Conservation (phyloP, 2,888 invertebrate species). For the Alcis repandata region DNA sequence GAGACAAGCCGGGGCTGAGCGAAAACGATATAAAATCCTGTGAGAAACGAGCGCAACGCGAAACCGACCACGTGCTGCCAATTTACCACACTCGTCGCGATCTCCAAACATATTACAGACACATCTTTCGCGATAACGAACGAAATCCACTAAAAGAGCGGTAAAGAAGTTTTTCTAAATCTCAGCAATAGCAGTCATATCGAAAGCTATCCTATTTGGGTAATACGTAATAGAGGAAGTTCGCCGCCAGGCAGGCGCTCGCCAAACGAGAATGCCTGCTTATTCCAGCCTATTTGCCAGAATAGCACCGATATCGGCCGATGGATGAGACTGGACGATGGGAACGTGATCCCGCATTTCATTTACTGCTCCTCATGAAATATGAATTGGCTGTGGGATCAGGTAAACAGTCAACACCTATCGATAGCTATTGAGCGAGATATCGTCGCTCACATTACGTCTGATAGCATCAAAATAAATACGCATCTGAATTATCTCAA, state of each 20-base stretch:
- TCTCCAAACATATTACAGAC: slow-evolving; percentile 25
- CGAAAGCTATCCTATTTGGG: slow-evolving; percentile 71
- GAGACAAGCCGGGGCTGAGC: slow-evolving; percentile 52
- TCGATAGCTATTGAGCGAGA: slow-evolving; percentile 6
- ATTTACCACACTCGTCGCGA: slow-evolving; percentile 41
- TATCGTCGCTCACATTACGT: slow-evolving; percentile 30
- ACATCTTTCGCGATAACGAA: slow-evolving; percentile 28
- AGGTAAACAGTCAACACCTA: slow-evolving; percentile 38
- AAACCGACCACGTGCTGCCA: slow-evolving; percentile 36
- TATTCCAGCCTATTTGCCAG: slow-evolving; percentile 70
- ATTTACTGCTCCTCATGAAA: slow-evolving; percentile 62
- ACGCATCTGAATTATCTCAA: background rate
- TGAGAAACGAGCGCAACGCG: slow-evolving; percentile 44
- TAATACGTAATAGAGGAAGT: slow-evolving; percentile 72
- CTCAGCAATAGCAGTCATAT: slow-evolving; percentile 66
- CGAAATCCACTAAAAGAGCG: slow-evolving; percentile 45
- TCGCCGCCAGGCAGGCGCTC: slow-evolving; percentile 75
- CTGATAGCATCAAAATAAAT: slow-evolving; percentile 23
- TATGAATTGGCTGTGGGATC: slow-evolving; percentile 47
- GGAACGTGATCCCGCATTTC: slow-evolving; percentile 72
- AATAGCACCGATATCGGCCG: slow-evolving; percentile 67
- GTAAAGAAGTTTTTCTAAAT: slow-evolving; percentile 62
- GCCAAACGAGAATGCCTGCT: slow-evolving; percentile 63
- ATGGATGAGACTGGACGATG: slow-evolving; percentile 64
- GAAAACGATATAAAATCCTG: slow-evolving; percentile 51